Base-by-base conservation (phyloP, 2,113 vertebrate species). In the Proterorhinus semilunaris region DNA sequence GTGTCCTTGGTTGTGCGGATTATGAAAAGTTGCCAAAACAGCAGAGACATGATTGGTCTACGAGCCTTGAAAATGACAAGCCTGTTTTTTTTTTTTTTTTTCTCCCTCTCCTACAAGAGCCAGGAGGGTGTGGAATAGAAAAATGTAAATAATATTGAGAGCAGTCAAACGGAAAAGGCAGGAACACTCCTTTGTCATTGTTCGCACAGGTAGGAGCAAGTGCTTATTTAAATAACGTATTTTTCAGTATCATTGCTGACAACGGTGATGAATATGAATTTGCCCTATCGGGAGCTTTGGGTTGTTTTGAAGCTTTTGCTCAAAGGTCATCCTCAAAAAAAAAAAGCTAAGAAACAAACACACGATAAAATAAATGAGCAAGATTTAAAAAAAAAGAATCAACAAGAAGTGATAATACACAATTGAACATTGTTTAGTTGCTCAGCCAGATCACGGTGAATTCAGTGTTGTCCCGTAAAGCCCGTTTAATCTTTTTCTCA, bases 1-100 rank as follows among this genome's bases (percentile, higher is more conserved):
- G 69, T 80, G 85, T 81, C 87, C 88, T 91, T 90, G 82, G 83
- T 76, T 72, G 61, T 58, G 59, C 51, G 47, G 76, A 75, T 55
- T 76, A 69, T 76, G 58, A 82, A 78, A 89, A 74, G 71, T 83
- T 77, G 62, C 50, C 74, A 53, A 73, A 59, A 76, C 76, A 61
- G 58, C 54, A 65, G 48, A 74, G 63, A 17, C 71, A 71, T 71
- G 62, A 73, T 73, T 42, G 47, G 69, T 82, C 72, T 65, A 67
- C 68, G 62, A 80, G 62, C 58, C 74, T 82, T 73, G 67, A 70
- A 66, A 76, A 72, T 81, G 62, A 74, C 54, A 59, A 67, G 67
- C 6, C 48, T 42, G n/a, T 45, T 63, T 47, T 63, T 61, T n/a
- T 58, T 17, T 58, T 42, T 13, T 21, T n/a, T n/a, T n/a, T n/a